These are phyloP conservation scores for Erythrocebus patas DNA, from an alignment of 2,113 vertebrate species.

Conservation along the genomic window DNA sequence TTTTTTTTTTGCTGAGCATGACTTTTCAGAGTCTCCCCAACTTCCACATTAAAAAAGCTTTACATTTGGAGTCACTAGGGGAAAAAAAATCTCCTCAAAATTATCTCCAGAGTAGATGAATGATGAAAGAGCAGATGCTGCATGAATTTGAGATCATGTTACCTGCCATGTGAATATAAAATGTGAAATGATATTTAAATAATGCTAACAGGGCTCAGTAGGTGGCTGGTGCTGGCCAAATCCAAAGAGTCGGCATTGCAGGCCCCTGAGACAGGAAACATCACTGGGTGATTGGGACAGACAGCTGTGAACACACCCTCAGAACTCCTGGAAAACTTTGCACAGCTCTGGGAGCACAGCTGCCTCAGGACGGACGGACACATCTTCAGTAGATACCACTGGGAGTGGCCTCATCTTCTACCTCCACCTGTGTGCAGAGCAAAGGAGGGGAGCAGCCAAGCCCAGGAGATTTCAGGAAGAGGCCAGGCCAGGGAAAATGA, in stretches of 20 bases:
- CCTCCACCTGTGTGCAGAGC: fast-evolving
- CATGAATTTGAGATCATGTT: conserved; percentile 53
- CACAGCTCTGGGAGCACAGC: neutral
- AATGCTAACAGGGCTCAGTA: conserved; percentile 6
- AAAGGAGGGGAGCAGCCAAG: fast-evolving
- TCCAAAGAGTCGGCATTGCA: neutral
- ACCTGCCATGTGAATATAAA: conserved; percentile 3
- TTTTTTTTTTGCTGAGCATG: conserved; percentile 76
- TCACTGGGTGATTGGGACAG: neutral
- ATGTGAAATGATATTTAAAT: conserved; percentile 58
- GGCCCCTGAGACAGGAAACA: neutral
- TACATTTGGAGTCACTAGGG: conserved; percentile 65
- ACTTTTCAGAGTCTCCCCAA: conserved; percentile 78
- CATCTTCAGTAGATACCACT: fast-evolving
- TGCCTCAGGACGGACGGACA: fast-evolving
- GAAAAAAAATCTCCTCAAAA: conserved; percentile 66
- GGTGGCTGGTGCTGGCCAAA: neutral
- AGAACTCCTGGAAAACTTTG: neutral
- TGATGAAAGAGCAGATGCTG: conserved; percentile 63
- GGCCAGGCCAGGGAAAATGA: neutral
- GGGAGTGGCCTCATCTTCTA: neutral
- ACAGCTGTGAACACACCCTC: neutral
- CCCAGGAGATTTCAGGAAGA: neutral
- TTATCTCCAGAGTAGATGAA: conserved; percentile 49
- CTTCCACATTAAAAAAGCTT: conserved; percentile 66